A percentile compares a stretch with the other conserved stretches of the same genome.
Conservation (phyloP, 2,113 vertebrate genomes). For the crab-eating macaque (Macaca fascicularis) region T2T-MFA8v1.1 NC_088381.1:137049001-137049500, state of each 20-base stretch:
- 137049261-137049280: conserved; percentile 1
- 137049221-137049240: background rate
- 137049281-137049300: background rate
- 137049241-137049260: background rate
- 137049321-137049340: background rate
- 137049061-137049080: conserved; percentile 14
- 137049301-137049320: background rate
- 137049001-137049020: background rate
- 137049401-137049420: too few relatives aligned
- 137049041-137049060: background rate
- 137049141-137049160: background rate
- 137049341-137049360: too few relatives aligned
- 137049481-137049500: too few relatives aligned
- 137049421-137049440: too few relatives aligned
- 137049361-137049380: too few relatives aligned
- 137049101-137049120: background rate
- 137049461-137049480: too few relatives aligned
- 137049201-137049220: background rate
- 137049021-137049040: background rate
- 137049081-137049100: conserved; percentile 40
- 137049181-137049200: background rate
- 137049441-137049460: too few relatives aligned
- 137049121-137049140: background rate
- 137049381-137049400: too few relatives aligned
- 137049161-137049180: background rate